Evolutionary conservation across 92 coral and sea anemone genomes (phyloP), one percentile per base, ranked within the genome.

Genomic region (Hydrozoanthus gracilis): DNA sequence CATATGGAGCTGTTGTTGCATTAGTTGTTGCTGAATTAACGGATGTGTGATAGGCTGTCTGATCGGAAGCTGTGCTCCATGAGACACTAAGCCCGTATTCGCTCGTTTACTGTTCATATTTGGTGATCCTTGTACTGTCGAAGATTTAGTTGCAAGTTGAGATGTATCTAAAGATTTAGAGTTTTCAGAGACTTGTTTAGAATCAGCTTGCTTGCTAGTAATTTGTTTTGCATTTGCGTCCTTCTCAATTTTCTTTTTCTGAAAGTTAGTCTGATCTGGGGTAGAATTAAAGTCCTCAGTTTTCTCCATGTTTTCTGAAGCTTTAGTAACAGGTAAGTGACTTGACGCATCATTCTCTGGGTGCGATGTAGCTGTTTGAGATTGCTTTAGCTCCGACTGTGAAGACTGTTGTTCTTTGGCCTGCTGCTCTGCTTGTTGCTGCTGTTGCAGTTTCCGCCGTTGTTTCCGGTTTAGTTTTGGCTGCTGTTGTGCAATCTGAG

Each of bases 391-490:
- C 9, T 91, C 91, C 13, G 89, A 14, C 48, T 72, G 82, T 20
- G 83, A 48, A 3, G 61, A 44, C 27, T 77, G 87, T 70, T 78
- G 79, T 76, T 79, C 87, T 76, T 86, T 91, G 52, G 75, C 88
- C 65, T 92, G 92, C 39, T 88, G 92, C 39, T 88, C 87, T 89
- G 94, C 92, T 88, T 80, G 87, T 64, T 84, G 90, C 51, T 86
- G 91, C 61, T 89, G 95, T 71, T 88, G 96, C 13, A 94, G 92
- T 49, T 92, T 93, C 49, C 99, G 93, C 20, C 98, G 93, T 67
- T 97, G 99, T 83, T 97, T 97, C 14, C 99, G 89, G 88, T 95
- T 95, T 45, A 92, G 95, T 87, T 95, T 95, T 49, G 91, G 91
- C n/a, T 91, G 94, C n/a, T 77, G 90, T 80, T 92, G 96, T 49